Base-by-base conservation (phyloP, 2,888 invertebrate species). In the Epinotia brunnichana region DNA sequence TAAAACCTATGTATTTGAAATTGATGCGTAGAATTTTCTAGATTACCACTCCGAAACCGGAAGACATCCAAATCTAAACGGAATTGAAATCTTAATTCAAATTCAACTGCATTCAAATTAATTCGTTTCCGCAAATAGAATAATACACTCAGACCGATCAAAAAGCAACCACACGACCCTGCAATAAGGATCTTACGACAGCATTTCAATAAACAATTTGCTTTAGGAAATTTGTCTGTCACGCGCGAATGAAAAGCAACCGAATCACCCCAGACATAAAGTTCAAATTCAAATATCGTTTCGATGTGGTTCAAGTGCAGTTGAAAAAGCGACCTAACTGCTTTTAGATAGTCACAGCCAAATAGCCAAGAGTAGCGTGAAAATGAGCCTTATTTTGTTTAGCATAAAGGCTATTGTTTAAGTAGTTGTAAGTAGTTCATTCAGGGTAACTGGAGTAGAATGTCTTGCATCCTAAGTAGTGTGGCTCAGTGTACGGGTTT, bases 21-120 rank as follows among this genome's bases (percentile, higher is more conserved):
- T 24, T n/a, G 5, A 9, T 15, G 21, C 13, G 7, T 21, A 54
- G 53, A 39, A 24, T 24, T 56, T 66, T 41, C 64, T 17, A 56
- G 39, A 66, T 56, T 66, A 41, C 66, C 56, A 21, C 66, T 66
- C 41, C 21, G 51, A 19, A 69, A 69, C 61, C 61, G 53, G 53
- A 53, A 61, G 61, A 69, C 61, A 69, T 39, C 61, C 53, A 61
- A 69, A 61, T 61, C 53, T 69, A 69, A 61, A 53, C 69, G 53
- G 61, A 69, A 69, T 69, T 61, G 60, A 60, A 69, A 53, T 69
- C 61, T 61, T 69, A 69, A 69, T 69, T 61, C 69, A 53, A 69
- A 61, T n/a, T 57, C 59, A 51, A 68, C 63, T 66, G 66, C 66
- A 66, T 56, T 41, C 66, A 54, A 66, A 66, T 66, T 66, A 54